phyloP scores from a whole-genome alignment of 2,888 invertebrate species.

The Microplitis deprimator region DNA sequence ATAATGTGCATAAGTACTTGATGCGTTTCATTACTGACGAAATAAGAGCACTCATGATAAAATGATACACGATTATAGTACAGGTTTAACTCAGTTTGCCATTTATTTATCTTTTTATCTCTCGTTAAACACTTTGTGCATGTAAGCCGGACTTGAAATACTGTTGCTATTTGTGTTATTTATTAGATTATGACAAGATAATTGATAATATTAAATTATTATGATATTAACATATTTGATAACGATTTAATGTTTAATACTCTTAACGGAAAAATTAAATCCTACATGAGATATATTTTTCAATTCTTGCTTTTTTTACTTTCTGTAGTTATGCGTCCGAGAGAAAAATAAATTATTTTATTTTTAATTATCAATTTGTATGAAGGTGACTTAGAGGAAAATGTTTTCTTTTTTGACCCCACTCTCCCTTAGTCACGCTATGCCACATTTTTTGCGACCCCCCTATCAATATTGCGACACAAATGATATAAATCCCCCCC shows the following conservation, averaged over 20 bases:
- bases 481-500: too few relatives aligned
- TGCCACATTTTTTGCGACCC: too few relatives aligned
- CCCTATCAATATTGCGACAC: too few relatives aligned
- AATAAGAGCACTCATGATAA: conserved; percentile 29
- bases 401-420: too few relatives aligned
- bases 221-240: neutral
- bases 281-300: too few relatives aligned
- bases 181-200: conserved; percentile 1
- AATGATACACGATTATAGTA: conserved; percentile 40
- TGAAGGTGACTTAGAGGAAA: too few relatives aligned
- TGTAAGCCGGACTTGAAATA: conserved; percentile 15
- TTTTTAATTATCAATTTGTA: too few relatives aligned
- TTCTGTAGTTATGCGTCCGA: too few relatives aligned
- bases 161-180: neutral
- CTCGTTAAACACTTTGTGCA: neutral
- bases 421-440: too few relatives aligned
- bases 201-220: neutral
- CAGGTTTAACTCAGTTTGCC: conserved; percentile 14
- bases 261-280: neutral
- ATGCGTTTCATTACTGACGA: conserved; percentile 21
- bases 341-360: too few relatives aligned
- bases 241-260: neutral
- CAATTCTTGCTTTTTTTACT: too few relatives aligned
- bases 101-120: conserved; percentile 17
- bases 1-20: neutral